phyloP scores from a whole-genome alignment of 2,797 vertebrate species.

The Gymnopithys bicolor region DNA sequence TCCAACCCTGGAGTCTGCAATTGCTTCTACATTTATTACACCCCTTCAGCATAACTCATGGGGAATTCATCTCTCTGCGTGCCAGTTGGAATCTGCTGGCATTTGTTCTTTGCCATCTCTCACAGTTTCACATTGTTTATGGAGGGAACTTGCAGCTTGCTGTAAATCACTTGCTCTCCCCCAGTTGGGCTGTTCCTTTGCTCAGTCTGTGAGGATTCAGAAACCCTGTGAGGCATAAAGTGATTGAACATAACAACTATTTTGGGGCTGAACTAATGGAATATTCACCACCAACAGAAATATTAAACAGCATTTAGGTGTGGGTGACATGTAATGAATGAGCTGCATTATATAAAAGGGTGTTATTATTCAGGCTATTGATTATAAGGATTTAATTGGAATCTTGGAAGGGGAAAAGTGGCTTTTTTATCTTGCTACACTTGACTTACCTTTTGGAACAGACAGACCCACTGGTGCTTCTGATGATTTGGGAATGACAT shows the following conservation, averaged over 20 bases:
- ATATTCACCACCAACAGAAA: conserved; percentile 36
- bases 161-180: not conserved
- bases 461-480: not conserved
- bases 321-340: conserved; percentile 30
- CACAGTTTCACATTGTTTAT: conserved; percentile 7
- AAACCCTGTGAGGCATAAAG: conserved; percentile 7
- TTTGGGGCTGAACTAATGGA: conserved; percentile 32
- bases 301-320: conserved; percentile 32
- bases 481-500: not conserved
- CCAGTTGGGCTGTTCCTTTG: conserved; percentile 14
- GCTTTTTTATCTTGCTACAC: not conserved
- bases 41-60: not conserved
- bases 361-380: not conserved
- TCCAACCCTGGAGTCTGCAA: not conserved
- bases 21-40: not conserved
- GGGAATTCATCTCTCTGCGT: not conserved
- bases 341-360: not conserved
- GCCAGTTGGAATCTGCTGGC: not conserved
- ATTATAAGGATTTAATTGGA: not conserved
- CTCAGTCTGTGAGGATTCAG: not conserved
- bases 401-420: not conserved
- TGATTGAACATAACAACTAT: conserved; percentile 27
- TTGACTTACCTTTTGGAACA: not conserved
- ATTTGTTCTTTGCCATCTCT: conserved; percentile 28
- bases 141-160: not conserved